Evolutionary conservation across 2,113 vertebrate genomes (phyloP), one percentile per base, ranked within the genome.

Genomic region (Periophthalmus modestus): DNA sequence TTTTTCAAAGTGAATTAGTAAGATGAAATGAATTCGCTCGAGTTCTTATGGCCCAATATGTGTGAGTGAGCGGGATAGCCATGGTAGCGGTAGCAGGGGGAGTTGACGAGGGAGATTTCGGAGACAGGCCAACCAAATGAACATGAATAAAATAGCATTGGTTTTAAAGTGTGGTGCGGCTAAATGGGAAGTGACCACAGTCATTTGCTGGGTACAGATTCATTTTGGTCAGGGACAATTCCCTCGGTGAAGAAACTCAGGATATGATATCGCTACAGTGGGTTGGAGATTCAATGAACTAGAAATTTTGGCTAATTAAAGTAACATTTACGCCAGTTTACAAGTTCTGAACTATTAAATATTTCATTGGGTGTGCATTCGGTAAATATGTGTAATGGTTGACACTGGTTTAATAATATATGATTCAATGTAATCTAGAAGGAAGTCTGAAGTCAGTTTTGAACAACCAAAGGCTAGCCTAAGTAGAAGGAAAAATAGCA

Each of bases 1-100:
- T 80, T 82, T 86, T 89, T 88, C 80, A 91, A 92, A 90, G 79
- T 77, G 86, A 93, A 90, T 93, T 87, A 89, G 84, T 81, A 89
- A 91, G 83, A 80, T 85, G 72, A 87, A 87, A 91, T 91, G 89
- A 89, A 92, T 92, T 92, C n/a, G 76, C 68, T 73, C 66, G 71
- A 79, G 82, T 78, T 68, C 83, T 78, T 21, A 82, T 43, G 10
- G 39, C 39, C 2, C 7, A 43, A 43, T 81, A 72, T 69, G 68
- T 47, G 75, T 21, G 48, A 74, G 74, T 68, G 39, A 43, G 66
- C 34, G 50, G 46, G 48, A 5, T 62, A 36, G 36, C n/a, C 67
- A 46, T 65, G 58, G 4, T 33, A 34, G 39, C 23, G 61, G 79
- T 2, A 28, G 71, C 73, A 72, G 77, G 50, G 59, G 62, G 63